Conservation (phyloP, 2,888 invertebrate species). For the Ectemnius cavifrons region DNA sequence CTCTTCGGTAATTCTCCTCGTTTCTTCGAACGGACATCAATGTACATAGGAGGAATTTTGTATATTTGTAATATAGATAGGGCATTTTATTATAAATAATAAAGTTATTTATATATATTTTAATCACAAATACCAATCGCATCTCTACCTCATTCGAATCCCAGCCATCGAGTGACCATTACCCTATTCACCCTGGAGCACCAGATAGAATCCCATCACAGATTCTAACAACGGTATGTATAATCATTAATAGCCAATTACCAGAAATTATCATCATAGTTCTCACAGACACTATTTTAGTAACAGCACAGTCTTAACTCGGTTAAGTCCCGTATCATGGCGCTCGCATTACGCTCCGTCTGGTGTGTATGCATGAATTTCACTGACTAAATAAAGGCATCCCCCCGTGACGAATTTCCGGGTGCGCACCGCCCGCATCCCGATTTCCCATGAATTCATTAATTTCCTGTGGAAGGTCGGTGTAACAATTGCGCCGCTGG, state of each 20-base stretch:
- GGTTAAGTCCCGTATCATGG: constrained; percentile 21
- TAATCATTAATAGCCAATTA: constrained; percentile 31
- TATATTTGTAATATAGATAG: constrained; percentile 75
- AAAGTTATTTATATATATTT: constrained; percentile 75
- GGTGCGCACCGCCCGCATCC: constrained; percentile 23
- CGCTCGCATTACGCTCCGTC: background rate
- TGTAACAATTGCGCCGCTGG: constrained; percentile 12
- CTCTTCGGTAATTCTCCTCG: constrained; percentile 63
- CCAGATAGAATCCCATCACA: constrained; percentile 26
- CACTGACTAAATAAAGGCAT: too few species aligned
- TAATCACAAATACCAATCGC: constrained; percentile 62
- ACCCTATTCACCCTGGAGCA: background rate
- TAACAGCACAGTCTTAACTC: constrained; percentile 29
- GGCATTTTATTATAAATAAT: constrained; percentile 74
- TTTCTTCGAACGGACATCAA: constrained; percentile 65
- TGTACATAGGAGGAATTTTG: constrained; percentile 72
- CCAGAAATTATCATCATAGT: too few species aligned
- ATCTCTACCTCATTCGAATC: constrained; percentile 38
- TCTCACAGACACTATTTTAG: too few species aligned
- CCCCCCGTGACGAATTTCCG: too few species aligned
- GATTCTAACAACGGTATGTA: constrained; percentile 49
- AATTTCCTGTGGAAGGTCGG: constrained; percentile 33
- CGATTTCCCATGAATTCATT: constrained; percentile 40
- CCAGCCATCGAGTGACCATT: background rate
- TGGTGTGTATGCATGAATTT: too few species aligned